Evolutionary conservation across 2,113 vertebrate species (phyloP).

Genomic region (Potamarius usumacintae): DNA sequence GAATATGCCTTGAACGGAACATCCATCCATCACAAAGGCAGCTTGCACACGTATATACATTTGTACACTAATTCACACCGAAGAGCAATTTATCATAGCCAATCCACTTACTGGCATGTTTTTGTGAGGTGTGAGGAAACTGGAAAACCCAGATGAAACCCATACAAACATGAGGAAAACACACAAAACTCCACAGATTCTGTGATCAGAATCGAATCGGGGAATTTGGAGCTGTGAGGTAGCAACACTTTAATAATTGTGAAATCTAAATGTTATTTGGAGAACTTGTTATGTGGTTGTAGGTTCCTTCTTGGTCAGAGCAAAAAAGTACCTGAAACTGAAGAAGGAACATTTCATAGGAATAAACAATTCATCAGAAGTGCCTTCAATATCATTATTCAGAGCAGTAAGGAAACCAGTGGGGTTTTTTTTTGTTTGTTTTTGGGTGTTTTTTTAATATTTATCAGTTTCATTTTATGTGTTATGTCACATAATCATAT

Average conservation of each 20-base stretch:
- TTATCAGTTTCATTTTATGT: neutral
- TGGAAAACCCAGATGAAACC: neutral
- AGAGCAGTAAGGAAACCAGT: neutral
- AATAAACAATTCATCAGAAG: neutral
- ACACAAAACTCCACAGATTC: neutral
- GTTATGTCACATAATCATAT: neutral
- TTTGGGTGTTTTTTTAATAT: neutral
- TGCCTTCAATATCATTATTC: constrained; percentile 8
- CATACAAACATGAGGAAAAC: neutral
- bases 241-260: neutral
- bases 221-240: neutral
- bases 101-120: neutral
- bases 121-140: neutral
- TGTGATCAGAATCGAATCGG: neutral
- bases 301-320: neutral
- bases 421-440: too few species aligned
- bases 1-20: neutral
- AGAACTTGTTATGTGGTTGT: constrained; percentile 13
- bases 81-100: neutral
- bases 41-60: too few species aligned
- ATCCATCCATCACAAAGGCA: too few species aligned
- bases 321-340: neutral
- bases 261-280: constrained; percentile 6
- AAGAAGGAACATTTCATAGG: neutral
- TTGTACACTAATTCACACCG: neutral